phyloP scores from a whole-genome alignment of 2,113 vertebrate genomes.

The Solea senegalensis region DNA sequence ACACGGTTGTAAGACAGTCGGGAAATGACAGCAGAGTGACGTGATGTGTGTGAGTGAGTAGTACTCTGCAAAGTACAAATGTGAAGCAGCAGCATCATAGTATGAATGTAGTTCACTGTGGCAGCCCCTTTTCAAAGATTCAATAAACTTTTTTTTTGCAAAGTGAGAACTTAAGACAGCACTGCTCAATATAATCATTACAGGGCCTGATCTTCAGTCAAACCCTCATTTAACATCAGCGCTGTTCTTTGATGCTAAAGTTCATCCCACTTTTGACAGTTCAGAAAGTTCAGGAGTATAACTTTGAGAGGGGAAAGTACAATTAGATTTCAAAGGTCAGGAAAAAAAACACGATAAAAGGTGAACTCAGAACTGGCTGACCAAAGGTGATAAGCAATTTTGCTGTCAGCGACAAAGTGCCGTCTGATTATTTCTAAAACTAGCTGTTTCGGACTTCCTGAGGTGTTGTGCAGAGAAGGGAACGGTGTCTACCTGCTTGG shows the following conservation, averaged over 20 bases:
- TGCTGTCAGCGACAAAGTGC: not conserved
- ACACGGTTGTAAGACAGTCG: too few relatives aligned
- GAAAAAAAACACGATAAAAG: not conserved
- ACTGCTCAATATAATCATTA: not conserved
- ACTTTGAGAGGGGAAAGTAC: not conserved
- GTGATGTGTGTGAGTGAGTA: too few relatives aligned
- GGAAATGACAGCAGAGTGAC: too few relatives aligned
- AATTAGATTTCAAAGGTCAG: constrained; percentile 10
- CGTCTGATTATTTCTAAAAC: constrained; percentile 1
- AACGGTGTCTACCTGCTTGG: constrained; percentile 27
- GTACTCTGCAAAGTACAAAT: too few relatives aligned
- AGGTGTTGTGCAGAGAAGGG: constrained; percentile 9
- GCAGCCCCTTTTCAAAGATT: too few relatives aligned
- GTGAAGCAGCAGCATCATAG: too few relatives aligned
- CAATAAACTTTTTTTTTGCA: too few relatives aligned
- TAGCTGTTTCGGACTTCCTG: constrained; percentile 11
- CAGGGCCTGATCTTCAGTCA: not conserved
- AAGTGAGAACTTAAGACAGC: too few relatives aligned
- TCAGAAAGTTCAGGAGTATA: not conserved
- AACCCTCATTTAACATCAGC: not conserved
- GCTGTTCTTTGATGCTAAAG: not conserved
- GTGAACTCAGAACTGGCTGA: not conserved
- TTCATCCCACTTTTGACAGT: not conserved
- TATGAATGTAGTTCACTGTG: too few relatives aligned
- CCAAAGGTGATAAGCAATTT: constrained; percentile 2